These are phyloP conservation scores for Odontomachus brunneus DNA, from an alignment of 1,140 invertebrate species.

Conservation along the genomic window DNA sequence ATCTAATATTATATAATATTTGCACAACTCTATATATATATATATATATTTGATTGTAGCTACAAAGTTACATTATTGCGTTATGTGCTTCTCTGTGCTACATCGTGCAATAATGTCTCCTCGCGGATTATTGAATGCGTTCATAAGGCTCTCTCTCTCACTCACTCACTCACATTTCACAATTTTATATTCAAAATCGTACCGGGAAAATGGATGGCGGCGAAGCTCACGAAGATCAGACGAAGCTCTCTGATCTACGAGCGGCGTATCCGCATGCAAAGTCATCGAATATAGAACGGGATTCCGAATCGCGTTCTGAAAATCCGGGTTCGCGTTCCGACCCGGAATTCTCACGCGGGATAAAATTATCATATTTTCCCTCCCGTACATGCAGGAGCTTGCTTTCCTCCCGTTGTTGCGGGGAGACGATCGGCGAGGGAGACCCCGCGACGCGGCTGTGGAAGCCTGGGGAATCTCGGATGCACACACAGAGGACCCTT, in stretches of 20 bases:
- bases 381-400: not conserved
- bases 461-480: conserved; percentile 11
- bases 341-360: not conserved
- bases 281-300: conserved; percentile 22
- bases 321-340: not conserved
- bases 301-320: not conserved
- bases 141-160: not conserved
- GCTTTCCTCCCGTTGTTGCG: not conserved
- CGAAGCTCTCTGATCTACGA: not conserved
- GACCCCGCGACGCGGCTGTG: no score
- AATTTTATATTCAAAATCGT: not conserved
- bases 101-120: no score
- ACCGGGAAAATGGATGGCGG: not conserved
- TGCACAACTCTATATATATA: no score
- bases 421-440: not conserved
- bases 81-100: not conserved
- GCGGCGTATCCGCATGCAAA: not conserved
- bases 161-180: no score
- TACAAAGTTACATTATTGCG: conserved; percentile 11
- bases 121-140: not conserved
- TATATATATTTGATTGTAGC: not conserved
- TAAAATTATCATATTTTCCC: conserved; percentile 30
- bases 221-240: not conserved
- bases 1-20: conserved; percentile 39
- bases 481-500: conserved; percentile 22